Evolutionary conservation across 2,113 vertebrate genomes (phyloP).

Genomic region (Lanius ludovicianus): DNA sequence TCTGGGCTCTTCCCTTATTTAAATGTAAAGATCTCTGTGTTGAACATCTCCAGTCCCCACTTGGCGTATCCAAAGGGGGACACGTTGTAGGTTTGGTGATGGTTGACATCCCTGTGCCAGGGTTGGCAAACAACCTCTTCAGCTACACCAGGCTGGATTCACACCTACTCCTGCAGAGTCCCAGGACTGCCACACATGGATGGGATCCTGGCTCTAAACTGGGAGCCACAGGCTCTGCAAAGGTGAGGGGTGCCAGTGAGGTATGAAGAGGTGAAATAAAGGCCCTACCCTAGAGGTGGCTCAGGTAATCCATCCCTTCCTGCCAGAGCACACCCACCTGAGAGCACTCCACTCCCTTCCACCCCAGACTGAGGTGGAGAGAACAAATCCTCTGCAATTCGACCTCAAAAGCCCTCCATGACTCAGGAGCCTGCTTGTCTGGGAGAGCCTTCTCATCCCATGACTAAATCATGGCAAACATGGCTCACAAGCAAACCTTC

Average conservation of each 20-base stretch:
- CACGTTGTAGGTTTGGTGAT: neutral
- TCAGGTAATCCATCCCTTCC: neutral
- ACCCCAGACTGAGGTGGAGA: neutral
- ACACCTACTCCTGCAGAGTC: neutral
- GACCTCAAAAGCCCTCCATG: neutral
- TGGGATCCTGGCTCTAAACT: neutral
- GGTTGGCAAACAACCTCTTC: neutral
- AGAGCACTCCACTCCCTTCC: neutral
- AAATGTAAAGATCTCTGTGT: rapidly evolving
- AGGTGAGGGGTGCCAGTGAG: neutral
- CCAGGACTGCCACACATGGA: neutral
- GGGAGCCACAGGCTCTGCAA: neutral
- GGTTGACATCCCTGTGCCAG: neutral
- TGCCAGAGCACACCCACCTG: neutral
- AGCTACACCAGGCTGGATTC: neutral
- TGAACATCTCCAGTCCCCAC: neutral
- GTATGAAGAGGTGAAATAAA: neutral
- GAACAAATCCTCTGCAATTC: neutral
- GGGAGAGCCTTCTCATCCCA: neutral
- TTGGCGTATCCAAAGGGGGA: neutral
- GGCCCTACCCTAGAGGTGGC: neutral
- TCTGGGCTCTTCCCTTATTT: neutral
- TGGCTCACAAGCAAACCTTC: neutral
- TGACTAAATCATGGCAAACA: neutral
- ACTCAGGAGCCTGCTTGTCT: neutral